Percentiles rank a stretch among this genome's conserved stretches.
These are phyloP conservation scores for Drosophila kuntzei DNA, from an alignment of 2,888 invertebrate genomes.

Conservation along the genomic window DNA sequence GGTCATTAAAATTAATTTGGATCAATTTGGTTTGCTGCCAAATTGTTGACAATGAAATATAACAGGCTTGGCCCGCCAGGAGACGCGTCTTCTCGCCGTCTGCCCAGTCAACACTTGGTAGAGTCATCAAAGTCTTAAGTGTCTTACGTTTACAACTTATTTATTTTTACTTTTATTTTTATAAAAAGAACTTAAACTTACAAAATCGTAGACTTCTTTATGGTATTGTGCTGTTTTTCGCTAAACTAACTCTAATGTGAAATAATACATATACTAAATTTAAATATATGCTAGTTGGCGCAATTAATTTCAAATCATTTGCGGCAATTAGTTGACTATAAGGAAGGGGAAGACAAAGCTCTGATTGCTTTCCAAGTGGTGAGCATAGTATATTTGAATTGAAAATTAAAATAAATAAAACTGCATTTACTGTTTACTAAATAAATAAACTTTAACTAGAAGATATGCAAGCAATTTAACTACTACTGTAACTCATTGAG, in stretches of 20 bases:
- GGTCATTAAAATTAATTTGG: conserved; percentile 85
- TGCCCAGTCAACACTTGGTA: conserved; percentile 52
- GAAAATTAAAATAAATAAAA: neutral
- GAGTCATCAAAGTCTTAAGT: conserved; percentile 66
- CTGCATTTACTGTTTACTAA: neutral
- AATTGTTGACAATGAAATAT: conserved; percentile 84
- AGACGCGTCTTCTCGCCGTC: conserved; percentile 17
- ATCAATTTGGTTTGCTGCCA: conserved; percentile 84
- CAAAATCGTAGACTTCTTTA: conserved; percentile 67
- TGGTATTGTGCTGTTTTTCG: conserved; percentile 30
- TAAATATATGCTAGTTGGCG: conserved; percentile 12
- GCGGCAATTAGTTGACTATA: conserved; percentile 43
- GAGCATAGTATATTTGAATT: neutral
- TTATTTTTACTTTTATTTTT: conserved; percentile 48
- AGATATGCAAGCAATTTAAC: neutral
- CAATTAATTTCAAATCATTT: conserved; percentile 70
- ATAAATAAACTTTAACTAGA: conserved; percentile 6
- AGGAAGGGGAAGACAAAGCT: conserved; percentile 37
- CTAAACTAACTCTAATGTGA: conserved; percentile 53
- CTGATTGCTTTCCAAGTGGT: conserved; percentile 4
- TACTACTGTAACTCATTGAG: conserved; percentile 11
- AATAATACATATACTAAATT: conserved; percentile 15
- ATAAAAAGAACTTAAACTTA: conserved; percentile 51
- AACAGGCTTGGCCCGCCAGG: conserved; percentile 48
- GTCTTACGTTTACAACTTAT: conserved; percentile 74